phyloP scores from a whole-genome alignment of 2,797 vertebrate genomes.

The Pachyuromys duprasi region DNA sequence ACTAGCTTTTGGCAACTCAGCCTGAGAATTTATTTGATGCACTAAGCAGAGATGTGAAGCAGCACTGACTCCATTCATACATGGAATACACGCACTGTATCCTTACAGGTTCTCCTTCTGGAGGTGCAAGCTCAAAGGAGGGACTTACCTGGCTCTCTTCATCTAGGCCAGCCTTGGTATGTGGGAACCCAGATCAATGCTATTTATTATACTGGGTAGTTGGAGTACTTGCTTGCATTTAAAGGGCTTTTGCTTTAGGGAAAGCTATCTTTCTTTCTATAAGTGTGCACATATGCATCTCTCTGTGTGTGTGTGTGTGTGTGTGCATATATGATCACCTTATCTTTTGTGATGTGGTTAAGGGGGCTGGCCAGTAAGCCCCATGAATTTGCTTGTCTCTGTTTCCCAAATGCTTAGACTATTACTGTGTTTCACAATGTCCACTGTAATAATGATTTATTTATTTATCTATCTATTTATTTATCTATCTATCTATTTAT shows the following conservation, averaged over 20 bases:
- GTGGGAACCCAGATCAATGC: background rate
- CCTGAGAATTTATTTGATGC: slow-evolving; percentile 64
- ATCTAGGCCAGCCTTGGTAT: accelerated
- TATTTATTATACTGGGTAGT: background rate
- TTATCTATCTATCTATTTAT: background rate
- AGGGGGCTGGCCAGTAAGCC: background rate
- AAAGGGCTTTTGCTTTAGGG: background rate
- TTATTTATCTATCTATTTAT: background rate
- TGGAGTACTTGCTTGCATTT: background rate
- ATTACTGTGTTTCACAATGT: no score
- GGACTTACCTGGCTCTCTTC: accelerated
- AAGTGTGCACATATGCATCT: no score
- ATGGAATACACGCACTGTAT: background rate
- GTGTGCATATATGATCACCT: background rate
- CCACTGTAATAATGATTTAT: background rate
- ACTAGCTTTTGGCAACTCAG: slow-evolving; percentile 52
- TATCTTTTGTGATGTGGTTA: background rate
- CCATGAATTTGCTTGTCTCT: background rate
- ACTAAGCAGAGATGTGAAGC: background rate
- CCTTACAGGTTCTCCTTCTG: background rate
- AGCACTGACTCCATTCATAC: background rate
- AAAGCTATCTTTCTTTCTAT: background rate
- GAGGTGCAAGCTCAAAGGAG: accelerated
- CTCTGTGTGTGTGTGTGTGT: background rate
- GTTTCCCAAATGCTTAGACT: background rate